Percentiles rank a stretch among this genome's conserved stretches.
phyloP scores from a whole-genome alignment of 2,797 vertebrate species.

The Nasua narica region DNA sequence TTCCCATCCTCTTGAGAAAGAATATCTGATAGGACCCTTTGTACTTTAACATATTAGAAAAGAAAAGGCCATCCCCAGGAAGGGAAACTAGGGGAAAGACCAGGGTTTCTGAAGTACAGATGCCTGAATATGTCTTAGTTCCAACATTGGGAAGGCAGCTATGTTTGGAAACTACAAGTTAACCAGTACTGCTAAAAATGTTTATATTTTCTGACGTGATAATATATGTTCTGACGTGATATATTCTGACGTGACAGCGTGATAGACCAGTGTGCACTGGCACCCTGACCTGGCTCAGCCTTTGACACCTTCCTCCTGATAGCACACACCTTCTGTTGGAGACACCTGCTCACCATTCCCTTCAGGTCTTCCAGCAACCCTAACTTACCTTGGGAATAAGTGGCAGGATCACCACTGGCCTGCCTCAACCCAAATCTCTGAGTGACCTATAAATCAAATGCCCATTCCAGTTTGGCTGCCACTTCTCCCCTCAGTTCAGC shows the following conservation, averaged over 20 bases:
- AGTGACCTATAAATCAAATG: background rate
- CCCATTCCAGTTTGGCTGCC: background rate
- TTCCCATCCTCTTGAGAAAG: background rate
- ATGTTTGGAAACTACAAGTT: background rate
- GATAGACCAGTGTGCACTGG: background rate
- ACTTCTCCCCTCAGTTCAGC: background rate
- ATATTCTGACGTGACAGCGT: background rate
- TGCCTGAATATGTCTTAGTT: background rate
- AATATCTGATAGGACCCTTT: background rate
- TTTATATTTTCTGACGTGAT: background rate
- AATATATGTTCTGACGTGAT: background rate
- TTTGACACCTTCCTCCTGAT: accelerated
- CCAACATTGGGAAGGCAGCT: background rate
- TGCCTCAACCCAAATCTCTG: background rate
- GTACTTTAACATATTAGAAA: background rate
- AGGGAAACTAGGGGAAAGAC: accelerated
- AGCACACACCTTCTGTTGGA: background rate
- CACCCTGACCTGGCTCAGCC: background rate
- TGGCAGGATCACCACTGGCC: too few species aligned
- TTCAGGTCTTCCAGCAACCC: background rate
- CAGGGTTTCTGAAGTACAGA: background rate
- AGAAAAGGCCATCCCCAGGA: background rate
- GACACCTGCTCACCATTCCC: accelerated
- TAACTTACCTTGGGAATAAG: background rate
- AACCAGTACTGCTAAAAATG: background rate